Evolutionary conservation across 2,113 vertebrate genomes (phyloP).

Genomic region (Coryphaenoides rupestris): DNA sequence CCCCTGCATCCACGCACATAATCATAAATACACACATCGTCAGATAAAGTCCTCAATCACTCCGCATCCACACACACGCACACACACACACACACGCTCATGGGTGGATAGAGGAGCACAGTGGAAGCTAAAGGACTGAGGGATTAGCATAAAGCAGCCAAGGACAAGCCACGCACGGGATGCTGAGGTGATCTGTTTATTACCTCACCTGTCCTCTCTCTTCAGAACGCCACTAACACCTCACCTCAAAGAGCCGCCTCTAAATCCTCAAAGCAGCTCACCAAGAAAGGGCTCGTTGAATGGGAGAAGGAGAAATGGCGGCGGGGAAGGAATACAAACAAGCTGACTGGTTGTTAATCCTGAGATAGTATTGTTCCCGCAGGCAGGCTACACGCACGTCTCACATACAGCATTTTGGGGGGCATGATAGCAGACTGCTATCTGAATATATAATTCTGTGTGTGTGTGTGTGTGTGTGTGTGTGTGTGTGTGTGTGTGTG

Average conservation of each 20-base stretch:
- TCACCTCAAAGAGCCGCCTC: conserved; percentile 38
- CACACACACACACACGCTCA: too few species aligned
- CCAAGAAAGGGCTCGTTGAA: too few species aligned
- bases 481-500: conserved; percentile 19
- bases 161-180: conserved; percentile 30
- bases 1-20: conserved; percentile 9
- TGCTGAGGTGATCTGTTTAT: conserved; percentile 42
- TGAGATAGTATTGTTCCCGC: too few species aligned
- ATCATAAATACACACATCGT: neutral
- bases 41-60: too few species aligned
- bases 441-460: too few species aligned
- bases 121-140: neutral
- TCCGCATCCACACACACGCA: conserved; percentile 11
- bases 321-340: too few species aligned
- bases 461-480: conserved; percentile 17
- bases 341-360: too few species aligned
- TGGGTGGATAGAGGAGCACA: neutral
- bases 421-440: too few species aligned
- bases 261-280: conserved; percentile 18
- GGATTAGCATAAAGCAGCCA: conserved; percentile 21
- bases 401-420: too few species aligned
- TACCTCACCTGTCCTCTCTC: conserved; percentile 36
- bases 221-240: conserved; percentile 49
- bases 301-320: too few species aligned
- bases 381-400: too few species aligned